Evolutionary conservation across 2,113 vertebrate genomes (phyloP), one percentile per base, ranked within the genome.

Genomic region (Piprites chloris): DNA sequence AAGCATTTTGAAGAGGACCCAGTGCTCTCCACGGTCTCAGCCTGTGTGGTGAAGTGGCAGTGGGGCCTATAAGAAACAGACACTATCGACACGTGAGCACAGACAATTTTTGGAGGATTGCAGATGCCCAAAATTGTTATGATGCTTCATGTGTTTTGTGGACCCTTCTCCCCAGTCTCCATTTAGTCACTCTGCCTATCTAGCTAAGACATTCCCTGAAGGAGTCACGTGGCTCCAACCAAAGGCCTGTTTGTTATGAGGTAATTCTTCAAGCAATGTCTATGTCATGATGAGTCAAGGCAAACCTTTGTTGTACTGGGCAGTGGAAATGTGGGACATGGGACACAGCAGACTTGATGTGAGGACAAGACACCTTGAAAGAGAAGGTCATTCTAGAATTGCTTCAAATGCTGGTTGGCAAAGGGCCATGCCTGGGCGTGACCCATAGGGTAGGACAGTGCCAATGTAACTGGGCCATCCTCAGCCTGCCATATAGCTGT

Each of bases 11-110:
- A 83, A 5, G 14, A 41, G 42, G 14, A 4, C 5, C 4, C 33
- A 13, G n/a, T 0, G 5, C 22, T 41, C 52, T 52, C 56, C 62
- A 23, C 9, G 26, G 18, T 68, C 35, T 46, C 63, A 47, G 44
- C 18, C 47, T 17, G 16, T 1, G 1, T 47, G 63, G 19, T 62
- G 16, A 24, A 5, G 24, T 17, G 7, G 61, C n/a, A 22, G 61
- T 0, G 8, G 17, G 27, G 12, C 42, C 73, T 22, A 11, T 39
- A 49, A 75, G 39, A 69, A 69, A 42, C 20, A 26, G 9, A 21
- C 2, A 2, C 11, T 21, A 32, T 19, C 42, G 41, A 41, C 13
- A 8, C 0, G 0, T 52, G 41, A 74, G 23, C 30, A 41, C 18
- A 12, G 63, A 14, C 23, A 42, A 16, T 37, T 77, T 49, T 39